Base-by-base conservation (phyloP, 23 tunicate species). In the Styela plicata region DNA sequence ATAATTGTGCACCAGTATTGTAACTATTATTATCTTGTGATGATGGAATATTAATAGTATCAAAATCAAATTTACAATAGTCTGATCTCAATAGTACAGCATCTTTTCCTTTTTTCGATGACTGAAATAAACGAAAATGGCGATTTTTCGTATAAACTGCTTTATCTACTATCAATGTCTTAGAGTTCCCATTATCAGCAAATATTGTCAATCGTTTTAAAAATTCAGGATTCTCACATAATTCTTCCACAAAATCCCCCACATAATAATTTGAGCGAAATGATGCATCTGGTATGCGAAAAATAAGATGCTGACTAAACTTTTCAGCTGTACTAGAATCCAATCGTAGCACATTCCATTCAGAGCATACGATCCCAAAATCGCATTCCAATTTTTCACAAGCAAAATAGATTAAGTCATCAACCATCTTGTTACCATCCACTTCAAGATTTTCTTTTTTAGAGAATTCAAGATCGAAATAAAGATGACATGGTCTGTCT, bases 61-160 rank as follows among this genome's bases (percentile, higher is more conserved):
- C 67, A 62, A 84, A 80, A 0, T 79, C 62, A 79, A 91, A 91
- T 16, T 36, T 31, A 36, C 90, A 82, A 70, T 71, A 26, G 0
- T 34, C 19, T 0, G 97, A 86, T 24, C 82, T 57, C 64, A 65
- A 64, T 34, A 91, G 52, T 27, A 78, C 82, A 25, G 37, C 63
- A 10, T 35, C 63, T 83, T 91, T 91, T 28, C 84, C 79, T 73
- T 36, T 71, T 83, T 91, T 91, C 21, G 85, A 85, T n/a, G 97
- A 91, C 74, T 76, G 64, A 78, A 74, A 86, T 44, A 91, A 62
- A 2, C 97, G 85, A 70, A 91, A 91, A 44, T 91, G 86, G 21
- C 97, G 81, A 69, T 91, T 91, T 64, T 86, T 91, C 31, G 97
- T 82, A 73, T 91, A 91, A 22, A 91, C 97, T 5, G 84, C 87